These are phyloP conservation scores for Diachrysia chrysitis DNA, from an alignment of 2,888 invertebrate genomes.

Conservation along the genomic window DNA sequence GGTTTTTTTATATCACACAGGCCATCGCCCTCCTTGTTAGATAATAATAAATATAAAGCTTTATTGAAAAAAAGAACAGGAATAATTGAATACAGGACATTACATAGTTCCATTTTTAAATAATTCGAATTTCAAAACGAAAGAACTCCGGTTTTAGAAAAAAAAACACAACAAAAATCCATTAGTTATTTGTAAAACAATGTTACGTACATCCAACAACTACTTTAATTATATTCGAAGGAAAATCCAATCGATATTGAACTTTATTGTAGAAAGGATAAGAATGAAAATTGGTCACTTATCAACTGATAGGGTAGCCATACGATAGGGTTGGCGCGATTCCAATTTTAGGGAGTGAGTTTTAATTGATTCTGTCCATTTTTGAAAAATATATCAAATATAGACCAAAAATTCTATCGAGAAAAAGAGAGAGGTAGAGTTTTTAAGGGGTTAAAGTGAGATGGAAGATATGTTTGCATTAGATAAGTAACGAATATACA, in stretches of 20 bases:
- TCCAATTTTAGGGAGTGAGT: conserved; percentile 54
- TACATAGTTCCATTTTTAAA: no score
- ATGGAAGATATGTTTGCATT: conserved; percentile 9
- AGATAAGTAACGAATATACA: conserved; percentile 28
- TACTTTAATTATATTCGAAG: conserved; percentile 50
- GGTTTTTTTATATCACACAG: no score
- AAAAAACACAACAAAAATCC: conserved; percentile 36
- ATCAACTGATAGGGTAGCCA: conserved; percentile 38
- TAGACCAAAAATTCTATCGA: conserved; percentile 31
- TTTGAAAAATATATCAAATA: conserved; percentile 51
- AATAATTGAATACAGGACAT: no score
- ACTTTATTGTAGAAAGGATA: conserved; percentile 1
- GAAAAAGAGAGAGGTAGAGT: conserved; percentile 5
- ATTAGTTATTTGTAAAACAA: conserved; percentile 55
- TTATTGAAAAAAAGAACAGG: no score
- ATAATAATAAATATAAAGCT: no score
- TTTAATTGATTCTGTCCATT: conserved; percentile 66
- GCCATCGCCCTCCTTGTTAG: no score
- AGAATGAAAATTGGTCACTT: conserved; percentile 24
- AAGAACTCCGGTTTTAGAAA: conserved; percentile 19
- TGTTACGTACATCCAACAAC: conserved; percentile 47
- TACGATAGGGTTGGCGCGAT: conserved; percentile 51
- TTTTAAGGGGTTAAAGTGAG: not conserved
- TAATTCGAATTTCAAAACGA: conserved; percentile 30
- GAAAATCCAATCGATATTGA: conserved; percentile 18